phyloP scores from a whole-genome alignment of 2,797 vertebrate genomes.

The Gastrophryne carolinensis region DNA sequence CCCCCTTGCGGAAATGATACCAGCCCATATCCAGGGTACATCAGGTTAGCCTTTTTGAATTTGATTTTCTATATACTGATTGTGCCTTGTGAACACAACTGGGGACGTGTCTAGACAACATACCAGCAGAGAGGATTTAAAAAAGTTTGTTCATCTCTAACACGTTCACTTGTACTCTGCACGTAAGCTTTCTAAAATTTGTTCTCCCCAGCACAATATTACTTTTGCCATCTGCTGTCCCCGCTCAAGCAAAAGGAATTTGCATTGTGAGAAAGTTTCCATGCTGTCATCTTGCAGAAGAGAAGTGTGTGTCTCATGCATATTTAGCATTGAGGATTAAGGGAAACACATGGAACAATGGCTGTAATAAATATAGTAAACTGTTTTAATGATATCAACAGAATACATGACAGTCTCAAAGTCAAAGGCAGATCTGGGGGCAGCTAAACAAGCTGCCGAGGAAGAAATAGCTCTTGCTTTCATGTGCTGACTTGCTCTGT shows the following conservation, averaged over 20 bases:
- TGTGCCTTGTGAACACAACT: no score
- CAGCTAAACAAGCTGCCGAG: background rate
- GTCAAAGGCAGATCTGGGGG: constrained; percentile 11
- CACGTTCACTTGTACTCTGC: constrained; percentile 50
- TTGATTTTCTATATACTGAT: no score
- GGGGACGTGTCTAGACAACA: no score
- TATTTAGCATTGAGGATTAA: constrained; percentile 47
- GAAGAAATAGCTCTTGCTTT: background rate
- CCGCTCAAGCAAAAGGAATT: constrained; percentile 40
- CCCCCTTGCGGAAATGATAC: no score
- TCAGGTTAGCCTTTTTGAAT: no score
- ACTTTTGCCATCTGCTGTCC: constrained; percentile 48
- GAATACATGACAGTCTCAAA: constrained; percentile 8
- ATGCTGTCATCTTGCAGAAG: constrained; percentile 38
- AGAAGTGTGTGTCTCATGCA: constrained; percentile 44
- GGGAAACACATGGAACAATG: constrained; percentile 36
- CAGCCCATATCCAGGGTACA: no score
- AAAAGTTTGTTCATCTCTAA: no score
- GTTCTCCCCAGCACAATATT: constrained; percentile 50
- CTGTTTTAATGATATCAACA: constrained; percentile 39
- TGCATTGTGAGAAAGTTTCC: constrained; percentile 51
- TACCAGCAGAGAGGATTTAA: no score
- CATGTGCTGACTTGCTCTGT: background rate
- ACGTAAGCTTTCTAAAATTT: constrained; percentile 51
- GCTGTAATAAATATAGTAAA: constrained; percentile 40